These are phyloP conservation scores for Salvelinus namaycush DNA, from an alignment of 2,113 vertebrate genomes.

Conservation along the genomic window DNA sequence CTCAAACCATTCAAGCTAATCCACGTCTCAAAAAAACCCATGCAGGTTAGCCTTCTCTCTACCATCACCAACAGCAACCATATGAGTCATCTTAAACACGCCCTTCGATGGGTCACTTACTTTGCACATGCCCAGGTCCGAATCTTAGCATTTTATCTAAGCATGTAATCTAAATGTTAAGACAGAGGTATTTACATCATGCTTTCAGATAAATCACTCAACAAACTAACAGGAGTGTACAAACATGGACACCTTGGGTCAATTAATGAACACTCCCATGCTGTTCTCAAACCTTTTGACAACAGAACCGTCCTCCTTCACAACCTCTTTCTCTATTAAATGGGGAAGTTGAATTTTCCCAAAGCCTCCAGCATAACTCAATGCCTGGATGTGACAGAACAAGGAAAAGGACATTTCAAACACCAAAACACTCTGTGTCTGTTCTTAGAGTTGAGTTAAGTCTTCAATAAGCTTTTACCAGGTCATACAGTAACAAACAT, in stretches of 20 bases:
- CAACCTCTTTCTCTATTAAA: conserved; percentile 86
- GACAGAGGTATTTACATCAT: neutral
- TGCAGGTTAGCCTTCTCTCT: neutral
- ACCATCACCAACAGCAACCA: no score
- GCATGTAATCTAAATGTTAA: no score
- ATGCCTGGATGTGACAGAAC: conserved; percentile 75
- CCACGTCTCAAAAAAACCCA: neutral
- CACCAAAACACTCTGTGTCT: neutral
- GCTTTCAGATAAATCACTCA: neutral
- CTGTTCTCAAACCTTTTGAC: conserved; percentile 89
- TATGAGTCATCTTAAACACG: no score
- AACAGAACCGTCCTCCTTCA: conserved; percentile 88
- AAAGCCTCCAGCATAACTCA: conserved; percentile 85
- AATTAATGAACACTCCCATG: conserved; percentile 54
- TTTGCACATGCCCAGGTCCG: no score
- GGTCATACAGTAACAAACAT: neutral
- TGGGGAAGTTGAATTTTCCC: conserved; percentile 78
- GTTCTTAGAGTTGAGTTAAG: neutral
- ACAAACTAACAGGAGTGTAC: neutral
- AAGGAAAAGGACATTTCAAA: neutral
- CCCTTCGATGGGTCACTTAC: no score
- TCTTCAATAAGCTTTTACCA: no score
- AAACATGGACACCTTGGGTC: neutral
- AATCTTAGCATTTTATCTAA: no score
- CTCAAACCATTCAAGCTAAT: neutral